A percentile compares a stretch with the other conserved stretches of the same genome.
These are phyloP conservation scores for Pocillopora damicornis DNA, from an alignment of 64 coral and sea anemone species.

Conservation along the genomic window DNA sequence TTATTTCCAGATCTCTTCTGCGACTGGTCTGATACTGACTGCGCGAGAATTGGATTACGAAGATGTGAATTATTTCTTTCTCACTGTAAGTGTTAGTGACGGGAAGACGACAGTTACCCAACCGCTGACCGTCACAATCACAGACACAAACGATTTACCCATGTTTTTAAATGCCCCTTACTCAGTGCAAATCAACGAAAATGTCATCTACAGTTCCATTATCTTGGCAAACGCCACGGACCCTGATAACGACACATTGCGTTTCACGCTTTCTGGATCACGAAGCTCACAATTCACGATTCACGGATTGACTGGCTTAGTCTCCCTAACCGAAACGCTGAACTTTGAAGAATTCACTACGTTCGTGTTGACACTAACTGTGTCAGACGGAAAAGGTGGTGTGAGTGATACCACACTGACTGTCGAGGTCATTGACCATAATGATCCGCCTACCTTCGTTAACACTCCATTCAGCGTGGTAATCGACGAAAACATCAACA, in stretches of 20 bases:
- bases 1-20: constrained; percentile 45
- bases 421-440: constrained; percentile 28
- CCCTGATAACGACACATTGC: constrained; percentile 37
- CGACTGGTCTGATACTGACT: constrained; percentile 38
- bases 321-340: constrained; percentile 22
- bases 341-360: constrained; percentile 28
- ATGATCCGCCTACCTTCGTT: constrained; percentile 12
- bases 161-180: constrained; percentile 35
- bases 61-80: constrained; percentile 28
- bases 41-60: constrained; percentile 48
- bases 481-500: constrained; percentile 36
- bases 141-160: constrained; percentile 46
- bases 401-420: constrained; percentile 27
- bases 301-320: constrained; percentile 28
- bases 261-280: constrained; percentile 37
- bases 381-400: constrained; percentile 30
- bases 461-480: constrained; percentile 32
- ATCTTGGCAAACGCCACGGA: constrained; percentile 28
- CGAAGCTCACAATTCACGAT: constrained; percentile 39
- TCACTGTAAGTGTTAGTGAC: constrained; percentile 37
- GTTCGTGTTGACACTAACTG: constrained; percentile 32
- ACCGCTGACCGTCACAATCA: constrained; percentile 41
- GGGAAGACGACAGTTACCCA: not conserved
- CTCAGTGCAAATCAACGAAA: constrained; percentile 23
- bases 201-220: constrained; percentile 14